Evolutionary conservation across 2,888 invertebrate species (phyloP).

Genomic region (Scaptomyza reducta): DNA sequence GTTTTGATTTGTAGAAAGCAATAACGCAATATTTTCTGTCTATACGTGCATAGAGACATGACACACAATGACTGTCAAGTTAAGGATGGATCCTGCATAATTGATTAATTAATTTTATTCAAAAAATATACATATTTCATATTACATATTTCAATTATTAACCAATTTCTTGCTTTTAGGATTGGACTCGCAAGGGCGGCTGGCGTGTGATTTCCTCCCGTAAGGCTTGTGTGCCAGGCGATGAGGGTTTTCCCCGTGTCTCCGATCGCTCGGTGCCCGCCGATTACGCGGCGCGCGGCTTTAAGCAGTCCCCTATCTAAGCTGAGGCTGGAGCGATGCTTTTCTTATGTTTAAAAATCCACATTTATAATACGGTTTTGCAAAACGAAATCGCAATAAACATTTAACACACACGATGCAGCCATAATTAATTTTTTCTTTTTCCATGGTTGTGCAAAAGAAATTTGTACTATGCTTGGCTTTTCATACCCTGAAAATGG

Average conservation of each 20-base stretch:
- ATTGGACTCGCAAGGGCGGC: conserved; percentile 91
- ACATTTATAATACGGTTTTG: conserved; percentile 50
- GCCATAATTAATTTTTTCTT: no score
- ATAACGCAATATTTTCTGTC: no score
- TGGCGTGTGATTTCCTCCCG: conserved; percentile 88
- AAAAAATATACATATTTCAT: no score
- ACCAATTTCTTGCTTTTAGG: conserved; percentile 84
- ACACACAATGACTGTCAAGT: no score
- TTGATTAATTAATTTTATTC: no score
- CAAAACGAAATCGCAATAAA: conserved; percentile 63
- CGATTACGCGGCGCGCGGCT: conserved; percentile 90
- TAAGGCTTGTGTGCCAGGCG: conserved; percentile 87
- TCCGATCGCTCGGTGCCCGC: conserved; percentile 86
- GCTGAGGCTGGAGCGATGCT: conserved; percentile 10
- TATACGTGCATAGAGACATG: no score
- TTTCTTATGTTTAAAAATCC: conserved; percentile 45
- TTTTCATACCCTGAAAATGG: no score
- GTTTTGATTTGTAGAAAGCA: no score
- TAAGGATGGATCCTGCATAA: no score
- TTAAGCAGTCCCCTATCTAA: conserved; percentile 86
- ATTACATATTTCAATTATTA: neutral
- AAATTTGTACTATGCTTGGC: conserved; percentile 52
- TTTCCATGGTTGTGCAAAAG: conserved; percentile 41
- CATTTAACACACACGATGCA: conserved; percentile 44
- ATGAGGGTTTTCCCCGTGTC: conserved; percentile 88